A percentile compares a stretch with the other conserved stretches of the same genome.
Evolutionary conservation across 2,888 invertebrate species (phyloP).

Genomic region (Hypolimnas misippus): DNA sequence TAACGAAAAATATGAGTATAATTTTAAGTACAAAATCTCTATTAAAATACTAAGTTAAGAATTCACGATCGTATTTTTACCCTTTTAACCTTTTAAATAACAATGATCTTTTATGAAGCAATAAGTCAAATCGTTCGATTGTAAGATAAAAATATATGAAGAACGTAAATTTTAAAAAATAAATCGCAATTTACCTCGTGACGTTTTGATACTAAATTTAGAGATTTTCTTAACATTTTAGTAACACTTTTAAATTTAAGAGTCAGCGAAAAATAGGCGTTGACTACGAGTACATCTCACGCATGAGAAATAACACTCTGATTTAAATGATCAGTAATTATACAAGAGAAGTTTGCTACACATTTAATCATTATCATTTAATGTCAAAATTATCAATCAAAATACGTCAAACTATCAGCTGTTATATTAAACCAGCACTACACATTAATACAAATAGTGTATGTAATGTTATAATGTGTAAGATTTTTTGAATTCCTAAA

Average conservation of each 20-base stretch:
- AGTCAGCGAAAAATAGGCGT: neutral
- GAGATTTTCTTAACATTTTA: conserved; percentile 61
- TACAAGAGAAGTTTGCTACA: neutral
- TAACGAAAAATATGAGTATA: neutral
- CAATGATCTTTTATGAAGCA: conserved; percentile 5
- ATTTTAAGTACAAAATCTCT: too few species aligned
- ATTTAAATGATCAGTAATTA: neutral
- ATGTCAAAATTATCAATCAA: conserved; percentile 8
- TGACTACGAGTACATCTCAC: conserved; percentile 10
- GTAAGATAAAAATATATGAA: conserved; percentile 1
- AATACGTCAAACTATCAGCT: neutral
- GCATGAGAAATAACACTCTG: neutral
- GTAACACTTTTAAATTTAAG: neutral
- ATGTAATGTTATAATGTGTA: too few species aligned
- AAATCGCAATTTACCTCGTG: conserved; percentile 30
- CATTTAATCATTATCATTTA: conserved; percentile 18
- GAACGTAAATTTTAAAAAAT: conserved; percentile 3
- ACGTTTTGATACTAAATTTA: conserved; percentile 43
- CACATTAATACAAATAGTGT: too few species aligned
- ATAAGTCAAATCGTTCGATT: neutral
- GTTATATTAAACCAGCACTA: neutral
- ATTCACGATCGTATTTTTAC: neutral
- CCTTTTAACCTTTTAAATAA: neutral
- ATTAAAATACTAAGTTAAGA: neutral
- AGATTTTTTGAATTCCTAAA: too few species aligned